Percentiles rank a stretch among this genome's conserved stretches.
phyloP scores from a whole-genome alignment of 92 coral and sea anemone genomes.

The Epizoanthus scotinus region DNA sequence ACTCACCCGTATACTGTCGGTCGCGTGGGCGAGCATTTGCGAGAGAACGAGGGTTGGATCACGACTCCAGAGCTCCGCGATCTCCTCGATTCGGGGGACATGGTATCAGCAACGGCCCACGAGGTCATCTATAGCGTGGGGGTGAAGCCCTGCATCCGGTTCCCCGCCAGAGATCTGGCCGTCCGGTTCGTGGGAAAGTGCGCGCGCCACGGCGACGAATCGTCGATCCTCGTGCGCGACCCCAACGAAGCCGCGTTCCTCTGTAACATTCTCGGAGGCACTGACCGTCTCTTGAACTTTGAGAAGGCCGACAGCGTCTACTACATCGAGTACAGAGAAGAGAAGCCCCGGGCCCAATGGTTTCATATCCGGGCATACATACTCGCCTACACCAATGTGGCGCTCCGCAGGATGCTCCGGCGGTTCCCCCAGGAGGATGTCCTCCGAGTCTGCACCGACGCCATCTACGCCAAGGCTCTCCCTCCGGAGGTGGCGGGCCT shows the following conservation, averaged over 20 bases:
- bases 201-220: conserved; percentile 10
- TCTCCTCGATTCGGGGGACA: conserved; percentile 7
- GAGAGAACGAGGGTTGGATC: conserved; percentile 31
- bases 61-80: conserved; percentile 18
- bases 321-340: conserved; percentile 30
- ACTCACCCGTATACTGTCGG: conserved; percentile 8
- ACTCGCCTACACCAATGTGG: conserved; percentile 14
- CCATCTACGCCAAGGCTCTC: conserved; percentile 49
- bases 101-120: conserved; percentile 15
- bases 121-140: conserved; percentile 15
- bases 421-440: conserved; percentile 50
- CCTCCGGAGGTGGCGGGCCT: conserved; percentile 14
- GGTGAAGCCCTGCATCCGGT: background rate
- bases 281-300: conserved; percentile 37
- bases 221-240: background rate
- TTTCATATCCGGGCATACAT: conserved; percentile 12
- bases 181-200: conserved; percentile 29
- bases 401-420: conserved; percentile 47
- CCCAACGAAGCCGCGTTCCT: conserved; percentile 29
- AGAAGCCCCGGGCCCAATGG: background rate
- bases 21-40: conserved; percentile 11
- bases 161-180: conserved; percentile 8
- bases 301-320: conserved; percentile 34
- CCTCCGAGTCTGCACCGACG: conserved; percentile 52
- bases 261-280: conserved; percentile 12